Conservation (phyloP, 2,888 invertebrate genomes). For the Drosophila meridionalis region DNA sequence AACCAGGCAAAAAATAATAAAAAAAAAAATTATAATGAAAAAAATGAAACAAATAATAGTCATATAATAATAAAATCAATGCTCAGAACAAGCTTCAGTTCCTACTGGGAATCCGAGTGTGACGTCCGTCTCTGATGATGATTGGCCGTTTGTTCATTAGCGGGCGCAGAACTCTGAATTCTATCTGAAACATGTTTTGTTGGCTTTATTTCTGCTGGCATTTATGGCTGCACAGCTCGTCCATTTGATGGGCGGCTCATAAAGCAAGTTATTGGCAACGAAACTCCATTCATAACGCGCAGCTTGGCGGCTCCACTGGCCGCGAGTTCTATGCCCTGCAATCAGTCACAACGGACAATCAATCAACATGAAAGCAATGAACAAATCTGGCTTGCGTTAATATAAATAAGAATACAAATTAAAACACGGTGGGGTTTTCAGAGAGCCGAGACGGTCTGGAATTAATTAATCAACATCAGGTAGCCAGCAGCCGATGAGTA, state of each 20-base stretch:
- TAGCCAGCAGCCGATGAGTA: constrained; percentile 26
- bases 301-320: constrained; percentile 1
- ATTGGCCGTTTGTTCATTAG: constrained; percentile 44
- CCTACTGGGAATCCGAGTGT: constrained; percentile 13
- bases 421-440: constrained; percentile 39
- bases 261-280: constrained; percentile 41
- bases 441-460: constrained; percentile 7
- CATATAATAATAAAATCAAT: constrained; percentile 32
- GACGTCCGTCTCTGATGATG: constrained; percentile 34
- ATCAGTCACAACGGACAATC: constrained; percentile 43
- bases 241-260: constrained; percentile 26
- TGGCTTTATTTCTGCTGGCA: not conserved
- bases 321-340: constrained; percentile 53
- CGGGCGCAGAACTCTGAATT: constrained; percentile 24
- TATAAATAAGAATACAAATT: constrained; percentile 4
- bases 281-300: constrained; percentile 64
- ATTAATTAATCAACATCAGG: constrained; percentile 54
- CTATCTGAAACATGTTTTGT: constrained; percentile 49
- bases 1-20: constrained; percentile 14
- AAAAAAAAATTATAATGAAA: not conserved
- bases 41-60: constrained; percentile 9
- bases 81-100: constrained; percentile 38
- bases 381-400: constrained; percentile 21
- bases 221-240: constrained; percentile 12
- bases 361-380: constrained; percentile 48